Evolutionary conservation across 1,140 invertebrate genomes (phyloP), one percentile per base, ranked within the genome.

Genomic region (Scaptomyza graminum): DNA sequence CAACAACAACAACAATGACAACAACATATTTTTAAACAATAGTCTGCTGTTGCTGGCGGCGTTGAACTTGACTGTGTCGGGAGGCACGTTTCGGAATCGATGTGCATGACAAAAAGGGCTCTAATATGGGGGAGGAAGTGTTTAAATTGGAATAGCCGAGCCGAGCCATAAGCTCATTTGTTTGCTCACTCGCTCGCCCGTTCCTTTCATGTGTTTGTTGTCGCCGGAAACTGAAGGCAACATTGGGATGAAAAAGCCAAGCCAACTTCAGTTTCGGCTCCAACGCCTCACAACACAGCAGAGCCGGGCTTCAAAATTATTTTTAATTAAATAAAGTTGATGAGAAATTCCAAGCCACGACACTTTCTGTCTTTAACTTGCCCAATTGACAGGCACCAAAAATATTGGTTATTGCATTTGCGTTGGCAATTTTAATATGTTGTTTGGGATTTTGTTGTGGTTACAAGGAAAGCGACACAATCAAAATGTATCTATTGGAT

Each of bases 21-120:
- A 52, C 44, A 57, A 75, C n/a, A 64, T 56, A 70, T 62, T 60
- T 39, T 39, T 63, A 80, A 80, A 85, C 81, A 80, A 85, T 85
- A 70, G 79, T 60, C 67, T 59, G 62, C 54, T 66, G 73, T 63
- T 83, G 83, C 74, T 88, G 79, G 83, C 84, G 79, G 83, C 84
- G 84, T 88, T 88, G 83, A 88, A 88, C 83, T 88, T 88, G 83
- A 88, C 83, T 88, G 83, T 79, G 83, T 76, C 75, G 8, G 61
- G 54, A 75, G 73, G 57, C 73, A 69, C 65, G 74, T 79, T 84
- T 84, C 74, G 80, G 81, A 76, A 87, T 87, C 82, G 82, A 87
- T 88, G 82, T 68, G 81, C 81, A 85, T 85, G 82, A 85, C 81
- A 85, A 79, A 76, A 76, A 74, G 77, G 70, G 81, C 81, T 74